phyloP scores from a whole-genome alignment of 2,888 invertebrate species.

The Graphium colonna region DNA sequence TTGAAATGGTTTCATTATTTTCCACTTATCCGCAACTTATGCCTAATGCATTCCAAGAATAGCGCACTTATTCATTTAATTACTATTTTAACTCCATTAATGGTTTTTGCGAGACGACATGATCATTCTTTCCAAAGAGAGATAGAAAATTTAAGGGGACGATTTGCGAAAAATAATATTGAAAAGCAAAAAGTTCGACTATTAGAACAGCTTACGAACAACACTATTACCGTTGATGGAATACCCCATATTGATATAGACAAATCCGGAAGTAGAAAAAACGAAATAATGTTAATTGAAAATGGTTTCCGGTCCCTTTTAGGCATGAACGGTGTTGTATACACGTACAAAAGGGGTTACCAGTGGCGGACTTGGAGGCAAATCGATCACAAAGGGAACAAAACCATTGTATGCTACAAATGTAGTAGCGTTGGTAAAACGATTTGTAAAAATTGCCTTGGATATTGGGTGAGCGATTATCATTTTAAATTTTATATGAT shows the following conservation, averaged over 20 bases:
- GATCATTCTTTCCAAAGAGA: slow-evolving; percentile 11
- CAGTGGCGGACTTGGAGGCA: slow-evolving; percentile 60
- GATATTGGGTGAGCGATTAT: slow-evolving; percentile 59
- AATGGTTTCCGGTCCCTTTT: slow-evolving; percentile 42
- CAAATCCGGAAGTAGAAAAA: slow-evolving; percentile 12
- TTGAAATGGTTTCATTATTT: slow-evolving; percentile 1
- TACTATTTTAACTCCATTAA: background rate
- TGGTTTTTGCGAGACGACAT: background rate
- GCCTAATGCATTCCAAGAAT: slow-evolving; percentile 16
- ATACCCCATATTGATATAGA: slow-evolving; percentile 39
- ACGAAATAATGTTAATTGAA: slow-evolving; percentile 37
- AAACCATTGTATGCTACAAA: slow-evolving; percentile 43
- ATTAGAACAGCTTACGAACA: slow-evolving; percentile 28
- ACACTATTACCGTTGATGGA: slow-evolving; percentile 39
- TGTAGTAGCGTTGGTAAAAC: slow-evolving; percentile 38
- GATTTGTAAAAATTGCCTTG: slow-evolving; percentile 37
- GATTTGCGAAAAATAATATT: slow-evolving; percentile 34
- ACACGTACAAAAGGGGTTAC: slow-evolving; percentile 48
- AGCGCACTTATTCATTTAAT: background rate
- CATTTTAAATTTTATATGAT: too few species aligned
- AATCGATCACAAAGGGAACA: slow-evolving; percentile 33
- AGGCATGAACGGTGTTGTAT: slow-evolving; percentile 47
- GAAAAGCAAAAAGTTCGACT: slow-evolving; percentile 26
- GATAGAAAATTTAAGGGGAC: slow-evolving; percentile 27
- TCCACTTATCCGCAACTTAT: background rate